These are phyloP conservation scores for Terrapene triunguis DNA, from an alignment of 2,113 vertebrate species.

Conservation along the genomic window DNA sequence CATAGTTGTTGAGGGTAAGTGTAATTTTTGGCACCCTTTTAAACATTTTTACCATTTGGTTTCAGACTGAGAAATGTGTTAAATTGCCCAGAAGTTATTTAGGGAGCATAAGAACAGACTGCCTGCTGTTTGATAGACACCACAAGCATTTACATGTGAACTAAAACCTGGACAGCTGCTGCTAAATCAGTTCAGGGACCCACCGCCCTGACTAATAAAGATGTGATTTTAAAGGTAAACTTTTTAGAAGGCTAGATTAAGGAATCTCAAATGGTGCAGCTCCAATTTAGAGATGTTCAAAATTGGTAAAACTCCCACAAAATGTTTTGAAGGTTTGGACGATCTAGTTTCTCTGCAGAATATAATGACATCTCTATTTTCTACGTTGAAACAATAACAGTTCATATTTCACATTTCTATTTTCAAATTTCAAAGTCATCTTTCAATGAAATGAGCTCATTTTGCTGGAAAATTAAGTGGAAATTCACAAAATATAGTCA, in stretches of 20 bases:
- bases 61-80: background rate
- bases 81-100: background rate
- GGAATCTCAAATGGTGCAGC: background rate
- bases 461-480: background rate
- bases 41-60: rapidly evolving
- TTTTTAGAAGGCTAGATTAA: background rate
- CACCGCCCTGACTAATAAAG: background rate
- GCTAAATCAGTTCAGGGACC: background rate
- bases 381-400: background rate
- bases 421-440: background rate
- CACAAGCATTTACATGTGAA: rapidly evolving
- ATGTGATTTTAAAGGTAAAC: background rate
- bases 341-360: background rate
- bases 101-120: background rate
- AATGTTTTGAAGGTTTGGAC: background rate
- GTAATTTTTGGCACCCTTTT: background rate
- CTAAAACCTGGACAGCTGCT: background rate
- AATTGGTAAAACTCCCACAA: background rate
- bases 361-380: background rate
- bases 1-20: conserved; percentile 25
- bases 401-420: background rate
- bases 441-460: background rate
- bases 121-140: background rate
- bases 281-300: background rate
- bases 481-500: background rate